Percentiles rank a stretch among this genome's conserved stretches.
These are phyloP conservation scores for Stenoptilia bipunctidactyla DNA, from an alignment of 2,888 invertebrate genomes.

Conservation along the genomic window DNA sequence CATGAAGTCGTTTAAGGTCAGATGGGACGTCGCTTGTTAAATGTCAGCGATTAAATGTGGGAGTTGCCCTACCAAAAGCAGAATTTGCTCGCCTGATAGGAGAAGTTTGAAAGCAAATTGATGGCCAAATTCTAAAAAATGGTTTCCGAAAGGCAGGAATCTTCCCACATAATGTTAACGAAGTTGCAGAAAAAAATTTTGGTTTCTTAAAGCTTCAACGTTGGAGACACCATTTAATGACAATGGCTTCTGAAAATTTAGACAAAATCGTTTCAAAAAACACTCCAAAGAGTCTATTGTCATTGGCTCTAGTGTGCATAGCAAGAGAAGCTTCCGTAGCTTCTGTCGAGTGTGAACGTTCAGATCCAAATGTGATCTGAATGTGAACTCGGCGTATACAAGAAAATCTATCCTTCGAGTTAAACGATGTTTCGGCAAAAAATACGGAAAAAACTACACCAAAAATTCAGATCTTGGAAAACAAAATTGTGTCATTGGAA, in stretches of 20 bases:
- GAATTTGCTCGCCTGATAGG: conserved; percentile 17
- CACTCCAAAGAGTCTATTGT: conserved; percentile 2
- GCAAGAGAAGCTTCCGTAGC: background rate
- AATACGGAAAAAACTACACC: too few relatives aligned
- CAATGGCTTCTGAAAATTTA: too few relatives aligned
- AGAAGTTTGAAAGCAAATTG: conserved; percentile 16
- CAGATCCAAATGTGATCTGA: too few relatives aligned
- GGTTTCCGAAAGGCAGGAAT: conserved; percentile 21
- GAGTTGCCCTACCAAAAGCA: conserved; percentile 14
- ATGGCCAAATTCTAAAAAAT: conserved; percentile 11
- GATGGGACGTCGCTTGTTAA: conserved; percentile 7
- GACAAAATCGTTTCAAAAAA: too few relatives aligned
- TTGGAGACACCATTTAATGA: conserved; percentile 6
- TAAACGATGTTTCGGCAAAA: too few relatives aligned
- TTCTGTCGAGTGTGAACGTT: too few relatives aligned
- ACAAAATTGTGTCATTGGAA: conserved; percentile 15
- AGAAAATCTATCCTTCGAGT: too few relatives aligned
- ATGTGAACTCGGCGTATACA: too few relatives aligned
- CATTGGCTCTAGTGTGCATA: background rate
- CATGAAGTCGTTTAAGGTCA: conserved; percentile 7
- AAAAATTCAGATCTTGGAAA: too few relatives aligned
- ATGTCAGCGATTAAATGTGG: conserved; percentile 9
- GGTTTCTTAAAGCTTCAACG: conserved; percentile 9
- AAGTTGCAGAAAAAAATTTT: conserved; percentile 10
- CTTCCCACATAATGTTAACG: conserved; percentile 12